These are phyloP conservation scores for Muscidifurax raptorellus DNA, from an alignment of 1,140 invertebrate species.

Conservation along the genomic window DNA sequence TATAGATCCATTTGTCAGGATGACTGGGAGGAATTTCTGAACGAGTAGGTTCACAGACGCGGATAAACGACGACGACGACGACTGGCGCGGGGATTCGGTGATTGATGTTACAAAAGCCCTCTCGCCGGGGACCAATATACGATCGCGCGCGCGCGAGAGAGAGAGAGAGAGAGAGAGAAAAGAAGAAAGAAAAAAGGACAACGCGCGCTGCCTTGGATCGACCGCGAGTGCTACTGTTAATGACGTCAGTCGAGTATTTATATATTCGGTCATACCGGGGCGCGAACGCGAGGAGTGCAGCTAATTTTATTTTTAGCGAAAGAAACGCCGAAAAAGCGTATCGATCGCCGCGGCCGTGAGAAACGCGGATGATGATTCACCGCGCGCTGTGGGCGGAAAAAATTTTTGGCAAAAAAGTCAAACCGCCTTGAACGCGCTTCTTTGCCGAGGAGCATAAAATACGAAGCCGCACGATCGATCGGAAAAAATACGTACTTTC, in stretches of 20 bases:
- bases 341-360: neutral
- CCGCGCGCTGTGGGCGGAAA: neutral
- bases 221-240: neutral
- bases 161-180: neutral
- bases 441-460: no score
- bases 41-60: conserved; percentile 19
- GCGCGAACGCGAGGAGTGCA: no score
- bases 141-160: neutral
- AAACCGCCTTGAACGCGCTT: no score
- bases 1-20: conserved; percentile 42
- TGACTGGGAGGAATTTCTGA: conserved; percentile 31
- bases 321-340: neutral
- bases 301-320: no score
- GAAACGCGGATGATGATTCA: neutral
- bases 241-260: neutral
- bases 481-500: neutral
- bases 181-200: neutral
- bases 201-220: neutral
- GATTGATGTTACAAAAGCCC: conserved; percentile 36
- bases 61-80: conserved; percentile 2
- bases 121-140: neutral
- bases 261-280: neutral
- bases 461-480: neutral
- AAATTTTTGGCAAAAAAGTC: neutral
- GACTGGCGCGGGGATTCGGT: neutral